These are phyloP conservation scores for Tarsius wallacei DNA, from an alignment of 2,797 vertebrate genomes.

Conservation along the genomic window DNA sequence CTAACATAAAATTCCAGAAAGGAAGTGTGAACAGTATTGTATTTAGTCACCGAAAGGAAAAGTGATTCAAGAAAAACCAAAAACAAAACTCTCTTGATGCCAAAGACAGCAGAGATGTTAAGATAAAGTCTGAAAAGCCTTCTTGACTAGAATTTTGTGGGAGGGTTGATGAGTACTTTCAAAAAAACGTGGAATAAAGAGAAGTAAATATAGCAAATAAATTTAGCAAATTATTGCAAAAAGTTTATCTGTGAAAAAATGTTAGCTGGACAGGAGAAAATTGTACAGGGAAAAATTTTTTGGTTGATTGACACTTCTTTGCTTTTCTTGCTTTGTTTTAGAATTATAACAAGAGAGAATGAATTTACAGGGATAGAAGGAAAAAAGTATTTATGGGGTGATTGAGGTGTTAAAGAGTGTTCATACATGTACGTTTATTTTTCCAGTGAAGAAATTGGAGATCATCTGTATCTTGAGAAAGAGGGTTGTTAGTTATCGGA, in stretches of 20 bases:
- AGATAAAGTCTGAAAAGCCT: background rate
- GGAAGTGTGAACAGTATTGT: background rate
- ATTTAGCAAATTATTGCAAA: background rate
- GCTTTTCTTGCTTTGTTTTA: constrained; percentile 23
- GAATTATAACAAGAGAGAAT: background rate
- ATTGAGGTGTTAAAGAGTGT: background rate
- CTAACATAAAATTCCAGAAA: background rate
- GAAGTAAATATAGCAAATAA: background rate
- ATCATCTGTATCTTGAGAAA: background rate
- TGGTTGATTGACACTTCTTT: background rate
- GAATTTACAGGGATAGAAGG: background rate
- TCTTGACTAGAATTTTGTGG: background rate
- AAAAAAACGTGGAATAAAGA: background rate
- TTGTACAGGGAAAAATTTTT: background rate
- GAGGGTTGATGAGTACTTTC: background rate
- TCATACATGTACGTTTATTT: background rate
- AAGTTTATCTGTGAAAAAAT: background rate
- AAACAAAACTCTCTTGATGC: background rate
- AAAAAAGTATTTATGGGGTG: background rate
- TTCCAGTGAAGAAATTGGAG: background rate
- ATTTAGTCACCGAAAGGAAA: background rate
- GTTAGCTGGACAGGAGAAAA: background rate
- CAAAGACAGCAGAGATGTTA: background rate
- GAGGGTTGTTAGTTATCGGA: background rate
- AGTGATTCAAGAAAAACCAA: background rate